phyloP scores from a whole-genome alignment of 2,797 vertebrate species.

The Numenius phaeopus region DNA sequence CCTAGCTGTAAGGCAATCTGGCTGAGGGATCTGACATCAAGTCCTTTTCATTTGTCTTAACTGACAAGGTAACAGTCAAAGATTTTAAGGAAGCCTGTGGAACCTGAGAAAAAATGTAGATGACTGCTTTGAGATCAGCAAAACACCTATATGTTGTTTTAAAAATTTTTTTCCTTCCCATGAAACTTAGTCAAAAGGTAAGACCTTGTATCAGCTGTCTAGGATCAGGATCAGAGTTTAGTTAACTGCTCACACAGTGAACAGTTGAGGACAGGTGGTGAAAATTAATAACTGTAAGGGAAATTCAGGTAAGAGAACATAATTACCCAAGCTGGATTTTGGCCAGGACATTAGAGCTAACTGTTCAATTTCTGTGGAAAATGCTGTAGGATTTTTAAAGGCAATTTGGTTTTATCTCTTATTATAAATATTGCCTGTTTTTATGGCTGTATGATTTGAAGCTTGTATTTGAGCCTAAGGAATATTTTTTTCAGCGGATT shows the following conservation, averaged over 20 bases:
- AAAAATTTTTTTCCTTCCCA: not conserved
- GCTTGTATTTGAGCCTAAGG: not conserved
- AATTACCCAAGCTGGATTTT: slow-evolving; percentile 17
- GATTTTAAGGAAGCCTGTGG: not conserved
- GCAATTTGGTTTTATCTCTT: slow-evolving; percentile 40
- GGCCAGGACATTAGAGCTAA: not conserved
- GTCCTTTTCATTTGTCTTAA: not conserved
- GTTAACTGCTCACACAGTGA: not conserved
- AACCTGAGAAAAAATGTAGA: not conserved
- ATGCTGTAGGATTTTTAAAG: slow-evolving; percentile 18
- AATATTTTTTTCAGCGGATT: not conserved
- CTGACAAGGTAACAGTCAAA: not conserved
- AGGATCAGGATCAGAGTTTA: not conserved
- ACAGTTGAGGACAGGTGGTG: not conserved
- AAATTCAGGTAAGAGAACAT: slow-evolving; percentile 7
- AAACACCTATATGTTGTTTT: not conserved
- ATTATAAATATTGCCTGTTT: slow-evolving; percentile 16
- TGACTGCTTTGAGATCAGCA: not conserved
- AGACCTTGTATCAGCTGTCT: not conserved
- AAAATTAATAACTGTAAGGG: not conserved
- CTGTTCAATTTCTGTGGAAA: slow-evolving; percentile 19
- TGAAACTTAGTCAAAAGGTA: not conserved
- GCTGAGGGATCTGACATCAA: not conserved
- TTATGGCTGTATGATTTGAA: slow-evolving; percentile 24
- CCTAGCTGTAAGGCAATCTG: not conserved